A percentile compares a stretch with the other conserved stretches of the same genome.
These are phyloP conservation scores for Ochropleura leucogaster DNA, from an alignment of 2,888 invertebrate species.

Conservation along the genomic window DNA sequence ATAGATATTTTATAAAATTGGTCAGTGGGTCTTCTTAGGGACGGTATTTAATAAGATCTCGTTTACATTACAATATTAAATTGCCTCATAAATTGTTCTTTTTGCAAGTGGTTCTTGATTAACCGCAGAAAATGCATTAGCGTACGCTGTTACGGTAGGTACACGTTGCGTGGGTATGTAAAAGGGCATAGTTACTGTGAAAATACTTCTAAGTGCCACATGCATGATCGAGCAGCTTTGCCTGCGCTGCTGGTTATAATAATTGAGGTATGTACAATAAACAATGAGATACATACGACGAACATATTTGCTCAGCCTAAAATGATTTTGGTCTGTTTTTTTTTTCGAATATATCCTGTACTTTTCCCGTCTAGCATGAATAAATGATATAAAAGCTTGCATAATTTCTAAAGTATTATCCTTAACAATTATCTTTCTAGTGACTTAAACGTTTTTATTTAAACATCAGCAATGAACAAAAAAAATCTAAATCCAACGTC, in stretches of 20 bases:
- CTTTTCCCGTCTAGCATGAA: background rate
- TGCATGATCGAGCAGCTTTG: too few species aligned
- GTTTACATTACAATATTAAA: background rate
- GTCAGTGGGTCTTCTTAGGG: background rate
- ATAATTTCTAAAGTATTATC: conserved; percentile 4
- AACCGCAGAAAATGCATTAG: background rate
- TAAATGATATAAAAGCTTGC: background rate
- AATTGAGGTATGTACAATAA: too few species aligned
- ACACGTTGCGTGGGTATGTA: background rate
- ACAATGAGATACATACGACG: too few species aligned
- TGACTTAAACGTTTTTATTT: background rate
- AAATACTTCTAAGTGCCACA: background rate
- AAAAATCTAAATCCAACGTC: background rate
- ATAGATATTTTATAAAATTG: background rate
- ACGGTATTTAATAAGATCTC: background rate
- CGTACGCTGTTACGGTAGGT: background rate
- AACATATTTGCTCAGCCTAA: background rate
- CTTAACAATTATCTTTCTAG: background rate
- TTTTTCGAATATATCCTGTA: background rate
- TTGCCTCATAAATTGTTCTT: background rate
- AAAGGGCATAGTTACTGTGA: background rate
- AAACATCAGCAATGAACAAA: conserved; percentile 6
- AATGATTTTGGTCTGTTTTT: background rate
- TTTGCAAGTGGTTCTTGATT: background rate
- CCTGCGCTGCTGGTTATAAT: background rate